These are phyloP conservation scores for Portevinia maculata DNA, from an alignment of 2,888 invertebrate species.

Conservation along the genomic window DNA sequence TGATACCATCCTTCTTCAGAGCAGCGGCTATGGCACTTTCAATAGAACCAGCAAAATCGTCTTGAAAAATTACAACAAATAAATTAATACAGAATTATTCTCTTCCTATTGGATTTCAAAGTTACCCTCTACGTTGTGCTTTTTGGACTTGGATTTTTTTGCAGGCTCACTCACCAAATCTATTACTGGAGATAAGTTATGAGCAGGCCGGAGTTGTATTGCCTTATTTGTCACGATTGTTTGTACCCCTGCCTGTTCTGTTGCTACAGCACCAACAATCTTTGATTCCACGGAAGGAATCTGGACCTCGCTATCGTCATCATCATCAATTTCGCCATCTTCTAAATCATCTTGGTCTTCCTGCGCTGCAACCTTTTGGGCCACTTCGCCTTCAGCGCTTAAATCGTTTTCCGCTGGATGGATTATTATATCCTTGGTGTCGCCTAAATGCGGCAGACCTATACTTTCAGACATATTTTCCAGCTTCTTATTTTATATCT, in stretches of 20 bases:
- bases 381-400: conserved; percentile 33
- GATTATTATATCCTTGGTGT: conserved; percentile 25
- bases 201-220: conserved; percentile 39
- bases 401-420: not conserved
- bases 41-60: conserved; percentile 91
- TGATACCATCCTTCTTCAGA: conserved; percentile 87
- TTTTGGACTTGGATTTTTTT: conserved; percentile 47
- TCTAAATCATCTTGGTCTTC: conserved; percentile 86
- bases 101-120: not conserved
- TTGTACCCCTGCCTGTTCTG: conserved; percentile 4
- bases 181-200: conserved; percentile 2
- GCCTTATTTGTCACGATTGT: conserved; percentile 66
- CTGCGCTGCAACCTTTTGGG: conserved; percentile 12
- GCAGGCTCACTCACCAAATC: conserved; percentile 22
- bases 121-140: conserved; percentile 51
- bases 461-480: conserved; percentile 57
- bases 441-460: not conserved
- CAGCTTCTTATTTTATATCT: conserved; percentile 3
- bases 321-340: conserved; percentile 93
- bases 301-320: conserved; percentile 80
- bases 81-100: not conserved
- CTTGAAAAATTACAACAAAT: conserved; percentile 78
- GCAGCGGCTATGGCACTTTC: conserved; percentile 91
- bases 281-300: conserved; percentile 32
- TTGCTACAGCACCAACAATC: conserved; percentile 2